Percentiles rank a stretch among this genome's conserved stretches.
Evolutionary conservation across 1,140 invertebrate species (phyloP).

Genomic region (Manduca sexta): DNA sequence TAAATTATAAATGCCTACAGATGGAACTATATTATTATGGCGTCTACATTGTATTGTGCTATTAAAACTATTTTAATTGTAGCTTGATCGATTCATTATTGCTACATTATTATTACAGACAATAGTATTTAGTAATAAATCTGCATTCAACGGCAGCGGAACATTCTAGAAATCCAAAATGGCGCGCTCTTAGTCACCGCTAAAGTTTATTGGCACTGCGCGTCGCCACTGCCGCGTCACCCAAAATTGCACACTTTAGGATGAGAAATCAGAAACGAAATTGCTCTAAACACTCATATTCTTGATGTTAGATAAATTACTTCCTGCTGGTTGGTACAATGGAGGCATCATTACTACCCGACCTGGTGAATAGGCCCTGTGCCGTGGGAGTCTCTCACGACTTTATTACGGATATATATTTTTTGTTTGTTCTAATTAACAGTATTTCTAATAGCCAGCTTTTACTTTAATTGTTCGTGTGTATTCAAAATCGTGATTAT

Average conservation of each 20-base stretch:
- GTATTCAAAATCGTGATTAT: slow-evolving; percentile 7
- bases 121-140: no score
- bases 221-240: slow-evolving; percentile 27
- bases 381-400: slow-evolving; percentile 68
- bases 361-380: slow-evolving; percentile 48
- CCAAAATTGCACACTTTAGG: slow-evolving; percentile 65
- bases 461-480: slow-evolving; percentile 65
- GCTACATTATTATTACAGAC: no score
- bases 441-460: slow-evolving; percentile 63
- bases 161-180: neutral
- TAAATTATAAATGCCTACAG: no score
- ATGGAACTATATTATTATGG: no score
- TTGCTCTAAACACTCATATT: slow-evolving; percentile 71
- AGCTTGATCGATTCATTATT: no score
- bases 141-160: neutral
- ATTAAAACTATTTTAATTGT: no score
- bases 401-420: slow-evolving; percentile 70
- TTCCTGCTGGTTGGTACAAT: slow-evolving; percentile 67
- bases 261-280: slow-evolving; percentile 68
- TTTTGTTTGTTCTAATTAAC: slow-evolving; percentile 71
- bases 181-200: no score
- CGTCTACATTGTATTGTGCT: no score
- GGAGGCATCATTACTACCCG: slow-evolving; percentile 64
- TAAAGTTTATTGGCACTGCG: slow-evolving; percentile 34
- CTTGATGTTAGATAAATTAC: slow-evolving; percentile 72